A percentile compares a stretch with the other conserved stretches of the same genome.
phyloP scores from a whole-genome alignment of 2,888 invertebrate species.

The Petrolisthes cinctipes region DNA sequence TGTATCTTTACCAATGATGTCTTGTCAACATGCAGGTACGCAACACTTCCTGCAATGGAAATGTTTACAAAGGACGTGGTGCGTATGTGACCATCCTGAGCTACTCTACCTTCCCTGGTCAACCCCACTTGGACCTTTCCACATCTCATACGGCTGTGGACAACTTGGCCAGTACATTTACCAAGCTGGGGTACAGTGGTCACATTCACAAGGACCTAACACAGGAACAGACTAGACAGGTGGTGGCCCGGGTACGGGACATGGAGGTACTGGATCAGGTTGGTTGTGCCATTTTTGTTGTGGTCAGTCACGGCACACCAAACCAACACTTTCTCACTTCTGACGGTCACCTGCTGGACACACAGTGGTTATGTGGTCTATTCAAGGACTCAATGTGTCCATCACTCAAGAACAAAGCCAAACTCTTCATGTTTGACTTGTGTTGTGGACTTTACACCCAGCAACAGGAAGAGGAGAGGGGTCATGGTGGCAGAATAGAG shows the following conservation, averaged over 20 bases:
- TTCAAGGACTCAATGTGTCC: constrained; percentile 36
- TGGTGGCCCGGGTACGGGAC: not conserved
- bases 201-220: constrained; percentile 23
- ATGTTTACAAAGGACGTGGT: not conserved
- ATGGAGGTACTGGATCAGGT: not conserved
- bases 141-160: not conserved
- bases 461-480: not conserved
- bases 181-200: constrained; percentile 25
- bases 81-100: constrained; percentile 24
- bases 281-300: constrained; percentile 29
- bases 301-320: constrained; percentile 16
- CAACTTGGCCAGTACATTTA: constrained; percentile 13
- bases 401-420: constrained; percentile 29
- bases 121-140: constrained; percentile 18
- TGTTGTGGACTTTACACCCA: not conserved
- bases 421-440: constrained; percentile 36
- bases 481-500: constrained; percentile 17
- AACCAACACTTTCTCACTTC: constrained; percentile 22
- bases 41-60: not conserved
- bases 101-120: constrained; percentile 17
- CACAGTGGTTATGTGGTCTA: constrained; percentile 23
- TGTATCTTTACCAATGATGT: not conserved
- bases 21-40: not conserved
- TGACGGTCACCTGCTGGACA: constrained; percentile 16
- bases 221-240: not conserved